Evolutionary conservation across 2,888 invertebrate species (phyloP), one percentile per base, ranked within the genome.

Genomic region (Zhuqinia jingwanae): DNA sequence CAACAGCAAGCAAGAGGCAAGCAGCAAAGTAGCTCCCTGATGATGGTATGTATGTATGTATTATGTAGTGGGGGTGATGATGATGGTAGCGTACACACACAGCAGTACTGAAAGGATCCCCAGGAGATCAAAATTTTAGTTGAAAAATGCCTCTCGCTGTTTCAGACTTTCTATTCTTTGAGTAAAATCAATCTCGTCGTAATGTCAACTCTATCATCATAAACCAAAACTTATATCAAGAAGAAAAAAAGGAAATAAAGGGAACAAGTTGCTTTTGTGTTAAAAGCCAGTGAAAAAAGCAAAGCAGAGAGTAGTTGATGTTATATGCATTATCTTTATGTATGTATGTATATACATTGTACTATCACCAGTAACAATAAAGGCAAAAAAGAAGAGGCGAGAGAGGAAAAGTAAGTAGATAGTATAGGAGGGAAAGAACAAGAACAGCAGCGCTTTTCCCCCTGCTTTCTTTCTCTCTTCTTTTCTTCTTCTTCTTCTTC

Each of bases 171-270:
- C 85, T 75, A 79, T 85, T 85, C 85, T 80, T 63, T 77, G 68
- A 78, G 30, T 84, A 89, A 89, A 89, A 89, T 89, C 89, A 89
- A 89, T 89, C 89, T 88, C 88, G 80, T 79, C 84, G 60, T 85
- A 83, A 88, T 87, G 88, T 86, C 88, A 88, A 81, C 88, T 87
- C 87, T 85, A 85, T 85, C 85, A 85, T 85, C 85, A 85, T 85
- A 85, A 85, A 85, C 85, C 85, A 85, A 85, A 85, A 78, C 60
- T 78, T 77, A 8, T 36, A 36, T 36, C 36, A 36, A 30, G 78
- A 10, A 53, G 45, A 50, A 76, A n/a, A n/a, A n/a, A n/a, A n/a
- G n/a, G n/a, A n/a, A n/a, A n/a, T n/a, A n/a, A n/a, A n/a, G n/a
- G n/a, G 77, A 76, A 73, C 30, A 68, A 85, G 73, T 75, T 50